These are phyloP conservation scores for Nebria salina DNA, from an alignment of 2,888 invertebrate species.

Conservation along the genomic window DNA sequence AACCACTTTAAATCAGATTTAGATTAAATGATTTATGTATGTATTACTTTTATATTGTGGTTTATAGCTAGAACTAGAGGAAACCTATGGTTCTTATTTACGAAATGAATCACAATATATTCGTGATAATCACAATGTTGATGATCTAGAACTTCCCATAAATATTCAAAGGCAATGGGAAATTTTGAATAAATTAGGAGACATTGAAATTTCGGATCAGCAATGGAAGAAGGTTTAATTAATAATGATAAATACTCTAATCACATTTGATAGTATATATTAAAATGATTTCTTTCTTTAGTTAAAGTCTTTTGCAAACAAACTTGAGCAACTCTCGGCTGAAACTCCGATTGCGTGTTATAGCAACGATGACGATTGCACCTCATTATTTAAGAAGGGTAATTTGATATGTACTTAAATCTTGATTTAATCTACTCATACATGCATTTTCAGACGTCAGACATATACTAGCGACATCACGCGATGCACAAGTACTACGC, in stretches of 20 bases:
- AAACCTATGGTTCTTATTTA: conserved; percentile 64
- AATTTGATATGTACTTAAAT: neutral
- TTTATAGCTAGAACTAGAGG: conserved; percentile 61
- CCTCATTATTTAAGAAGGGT: conserved; percentile 33
- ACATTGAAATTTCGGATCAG: conserved; percentile 64
- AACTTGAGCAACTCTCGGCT: conserved; percentile 46
- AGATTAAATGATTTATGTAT: neutral
- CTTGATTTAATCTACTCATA: neutral
- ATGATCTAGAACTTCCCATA: conserved; percentile 50
- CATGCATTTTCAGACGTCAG: conserved; percentile 49
- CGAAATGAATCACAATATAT: conserved; percentile 59
- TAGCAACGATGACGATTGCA: conserved; percentile 45
- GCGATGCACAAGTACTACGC: conserved; percentile 50
- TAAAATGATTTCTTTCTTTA: conserved; percentile 38
- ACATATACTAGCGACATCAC: conserved; percentile 51
- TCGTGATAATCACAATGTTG: conserved; percentile 40
- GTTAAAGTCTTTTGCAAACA: conserved; percentile 49
- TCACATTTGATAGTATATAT: conserved; percentile 4
- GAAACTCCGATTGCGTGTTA: conserved; percentile 20
- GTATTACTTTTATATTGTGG: conserved; percentile 10
- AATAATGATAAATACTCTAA: no score
- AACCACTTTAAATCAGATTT: neutral
- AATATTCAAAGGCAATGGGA: conserved; percentile 65
- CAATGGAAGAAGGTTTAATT: conserved; percentile 59
- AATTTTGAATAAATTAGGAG: conserved; percentile 66